A percentile compares a stretch with the other conserved stretches of the same genome.
These are phyloP conservation scores for Eupithecia insigniata DNA, from an alignment of 2,888 invertebrate genomes.

Conservation along the genomic window DNA sequence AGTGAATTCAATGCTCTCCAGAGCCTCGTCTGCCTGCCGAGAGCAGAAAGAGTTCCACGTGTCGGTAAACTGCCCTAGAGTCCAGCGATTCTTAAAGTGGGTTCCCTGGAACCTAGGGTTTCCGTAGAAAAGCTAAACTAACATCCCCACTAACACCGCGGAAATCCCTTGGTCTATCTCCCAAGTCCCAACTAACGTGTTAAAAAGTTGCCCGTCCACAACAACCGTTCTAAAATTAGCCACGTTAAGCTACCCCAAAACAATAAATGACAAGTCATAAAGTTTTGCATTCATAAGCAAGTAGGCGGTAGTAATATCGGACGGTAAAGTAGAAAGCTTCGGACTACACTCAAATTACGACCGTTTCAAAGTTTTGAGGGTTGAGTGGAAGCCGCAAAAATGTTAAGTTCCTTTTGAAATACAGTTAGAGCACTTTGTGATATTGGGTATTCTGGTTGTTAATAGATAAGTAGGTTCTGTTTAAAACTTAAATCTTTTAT, in stretches of 20 bases:
- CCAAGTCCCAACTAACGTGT: not conserved
- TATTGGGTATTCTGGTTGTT: constrained; percentile 11
- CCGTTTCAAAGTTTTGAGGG: constrained; percentile 28
- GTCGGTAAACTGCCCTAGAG: no score
- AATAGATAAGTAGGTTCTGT: not conserved
- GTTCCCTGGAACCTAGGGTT: no score
- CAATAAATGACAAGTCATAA: constrained; percentile 36
- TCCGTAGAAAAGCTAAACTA: no score
- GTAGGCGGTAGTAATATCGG: constrained; percentile 29
- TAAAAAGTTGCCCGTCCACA: not conserved
- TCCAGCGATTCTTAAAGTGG: no score
- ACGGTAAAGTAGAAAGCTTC: constrained; percentile 27
- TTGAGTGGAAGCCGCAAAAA: constrained; percentile 33
- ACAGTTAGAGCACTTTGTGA: constrained; percentile 19
- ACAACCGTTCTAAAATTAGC: constrained; percentile 13
- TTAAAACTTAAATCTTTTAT: not conserved
- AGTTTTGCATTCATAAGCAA: constrained; percentile 33
- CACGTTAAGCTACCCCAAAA: constrained; percentile 23
- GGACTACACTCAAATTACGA: constrained; percentile 26
- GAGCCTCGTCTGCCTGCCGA: no score
- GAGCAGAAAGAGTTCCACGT: no score
- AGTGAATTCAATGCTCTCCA: no score
- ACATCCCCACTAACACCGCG: no score
- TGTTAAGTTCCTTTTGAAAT: constrained; percentile 23
- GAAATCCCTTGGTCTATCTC: not conserved